A percentile compares a stretch with the other conserved stretches of the same genome.
phyloP scores from a whole-genome alignment of 1,140 invertebrate genomes.

The Heterodera carotae region DNA sequence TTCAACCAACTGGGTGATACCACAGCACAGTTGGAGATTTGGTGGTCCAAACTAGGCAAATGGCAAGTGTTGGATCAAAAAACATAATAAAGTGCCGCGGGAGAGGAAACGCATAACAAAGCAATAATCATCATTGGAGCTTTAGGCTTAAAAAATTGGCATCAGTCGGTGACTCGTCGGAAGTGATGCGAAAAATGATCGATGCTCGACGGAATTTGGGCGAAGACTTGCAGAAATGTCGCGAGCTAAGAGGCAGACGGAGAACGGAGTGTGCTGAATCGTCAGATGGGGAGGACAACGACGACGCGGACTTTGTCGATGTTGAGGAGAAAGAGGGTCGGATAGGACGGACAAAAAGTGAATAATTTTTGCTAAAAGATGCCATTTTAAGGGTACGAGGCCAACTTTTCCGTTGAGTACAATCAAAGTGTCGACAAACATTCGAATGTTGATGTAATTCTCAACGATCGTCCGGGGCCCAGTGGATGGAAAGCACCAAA shows the following conservation, averaged over 20 bases:
- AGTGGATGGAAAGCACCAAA: conserved; percentile 22
- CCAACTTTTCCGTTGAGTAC: conserved; percentile 28
- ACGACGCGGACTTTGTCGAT: conserved; percentile 48
- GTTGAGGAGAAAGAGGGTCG: conserved; percentile 52
- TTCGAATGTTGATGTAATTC: conserved; percentile 38
- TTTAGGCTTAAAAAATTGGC: conserved; percentile 45
- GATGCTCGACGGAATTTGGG: conserved; percentile 31
- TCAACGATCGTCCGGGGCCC: conserved; percentile 36
- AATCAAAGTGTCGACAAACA: neutral
- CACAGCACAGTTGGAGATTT: conserved; percentile 26
- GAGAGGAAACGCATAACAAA: no score
- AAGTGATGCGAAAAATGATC: conserved; percentile 33
- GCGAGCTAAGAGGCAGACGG: conserved; percentile 39
- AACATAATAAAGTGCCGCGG: neutral
- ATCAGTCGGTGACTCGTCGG: conserved; percentile 30
- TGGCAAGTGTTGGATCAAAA: conserved; percentile 14
- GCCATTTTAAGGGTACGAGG: conserved; percentile 36
- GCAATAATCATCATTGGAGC: no score
- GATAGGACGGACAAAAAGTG: neutral
- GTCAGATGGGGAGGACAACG: conserved; percentile 38
- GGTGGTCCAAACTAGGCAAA: conserved; percentile 30
- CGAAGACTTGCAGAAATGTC: conserved; percentile 41
- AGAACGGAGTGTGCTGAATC: neutral
- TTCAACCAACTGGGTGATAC: conserved; percentile 37
- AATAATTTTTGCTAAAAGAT: neutral